These are phyloP conservation scores for Pituophis catenifer DNA, from an alignment of 2,113 vertebrate genomes.

Conservation along the genomic window DNA sequence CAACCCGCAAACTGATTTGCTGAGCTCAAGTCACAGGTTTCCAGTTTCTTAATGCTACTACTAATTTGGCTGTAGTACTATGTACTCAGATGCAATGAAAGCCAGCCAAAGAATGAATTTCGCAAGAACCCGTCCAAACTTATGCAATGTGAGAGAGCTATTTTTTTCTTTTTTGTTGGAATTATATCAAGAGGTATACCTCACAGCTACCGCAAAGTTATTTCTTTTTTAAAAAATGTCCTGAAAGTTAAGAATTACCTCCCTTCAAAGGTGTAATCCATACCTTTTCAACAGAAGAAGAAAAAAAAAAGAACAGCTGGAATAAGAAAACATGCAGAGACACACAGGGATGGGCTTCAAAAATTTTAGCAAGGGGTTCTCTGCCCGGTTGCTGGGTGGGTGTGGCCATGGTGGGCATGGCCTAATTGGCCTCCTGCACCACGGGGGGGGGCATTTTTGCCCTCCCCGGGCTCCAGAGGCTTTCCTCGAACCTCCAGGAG, in stretches of 20 bases:
- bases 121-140: constrained; percentile 3
- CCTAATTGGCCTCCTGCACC: no score
- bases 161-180: background rate
- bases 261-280: background rate
- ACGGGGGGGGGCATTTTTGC: no score
- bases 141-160: background rate
- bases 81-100: constrained; percentile 44
- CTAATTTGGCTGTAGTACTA: constrained; percentile 21
- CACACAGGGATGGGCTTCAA: background rate
- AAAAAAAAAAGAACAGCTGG: background rate
- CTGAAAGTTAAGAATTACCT: background rate
- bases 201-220: background rate
- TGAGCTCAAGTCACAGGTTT: constrained; percentile 36
- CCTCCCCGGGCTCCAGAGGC: no score
- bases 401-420: no score
- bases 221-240: background rate
- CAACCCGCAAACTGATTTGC: constrained; percentile 2
- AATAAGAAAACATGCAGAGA: background rate
- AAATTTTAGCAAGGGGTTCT: no score
- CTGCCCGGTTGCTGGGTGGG: no score
- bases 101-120: constrained; percentile 22
- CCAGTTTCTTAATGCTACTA: constrained; percentile 50
- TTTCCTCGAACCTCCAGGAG: no score
- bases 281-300: background rate
- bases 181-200: background rate